A percentile compares a stretch with the other conserved stretches of the same genome.
Evolutionary conservation across 2,797 vertebrate species (phyloP).

Genomic region (Cercopithecus diana): DNA sequence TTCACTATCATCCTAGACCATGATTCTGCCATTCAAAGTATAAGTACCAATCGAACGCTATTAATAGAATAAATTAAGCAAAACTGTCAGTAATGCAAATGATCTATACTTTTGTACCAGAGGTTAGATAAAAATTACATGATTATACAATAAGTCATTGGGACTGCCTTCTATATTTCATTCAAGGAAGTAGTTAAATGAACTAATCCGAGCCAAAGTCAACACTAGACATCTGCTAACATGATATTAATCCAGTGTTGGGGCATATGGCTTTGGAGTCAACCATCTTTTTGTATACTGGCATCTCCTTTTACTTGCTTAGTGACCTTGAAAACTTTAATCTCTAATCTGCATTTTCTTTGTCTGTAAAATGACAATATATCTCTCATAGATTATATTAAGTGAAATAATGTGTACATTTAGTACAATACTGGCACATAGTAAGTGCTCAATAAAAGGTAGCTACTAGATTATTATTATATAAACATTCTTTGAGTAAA

Average conservation of each 20-base stretch:
- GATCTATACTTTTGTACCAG: background rate
- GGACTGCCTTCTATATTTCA: background rate
- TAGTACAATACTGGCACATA: background rate
- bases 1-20: background rate
- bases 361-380: background rate
- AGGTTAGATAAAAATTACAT: slow-evolving; percentile 45
- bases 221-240: background rate
- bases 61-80: background rate
- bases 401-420: background rate
- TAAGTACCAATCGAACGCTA: background rate
- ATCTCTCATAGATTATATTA: background rate
- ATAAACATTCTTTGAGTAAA: background rate
- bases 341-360: background rate
- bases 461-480: background rate
- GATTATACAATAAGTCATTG: background rate
- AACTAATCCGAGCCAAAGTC: background rate
- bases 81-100: background rate
- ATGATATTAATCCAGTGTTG: background rate
- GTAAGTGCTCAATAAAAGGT: background rate
- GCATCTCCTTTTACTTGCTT: background rate
- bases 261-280: background rate
- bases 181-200: background rate
- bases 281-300: background rate
- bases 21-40: background rate
- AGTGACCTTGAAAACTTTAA: background rate